Percentiles rank a stretch among this genome's conserved stretches.
Conservation (phyloP, 1,140 invertebrate species). For the Sminthurides bifidus region DNA sequence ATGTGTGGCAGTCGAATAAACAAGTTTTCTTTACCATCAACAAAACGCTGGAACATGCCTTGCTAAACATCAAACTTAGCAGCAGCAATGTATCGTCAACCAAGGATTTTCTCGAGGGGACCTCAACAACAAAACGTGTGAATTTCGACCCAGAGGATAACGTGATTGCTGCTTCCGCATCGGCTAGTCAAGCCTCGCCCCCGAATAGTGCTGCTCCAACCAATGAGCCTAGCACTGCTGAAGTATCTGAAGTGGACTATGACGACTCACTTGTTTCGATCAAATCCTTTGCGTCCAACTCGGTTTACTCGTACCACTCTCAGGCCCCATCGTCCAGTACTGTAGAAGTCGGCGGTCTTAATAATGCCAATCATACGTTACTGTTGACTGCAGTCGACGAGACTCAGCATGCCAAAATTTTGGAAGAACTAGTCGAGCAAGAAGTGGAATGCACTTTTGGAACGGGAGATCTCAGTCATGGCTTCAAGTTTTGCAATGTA, state of each 20-base stretch:
- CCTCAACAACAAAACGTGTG: conserved; percentile 18
- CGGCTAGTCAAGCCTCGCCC: neutral
- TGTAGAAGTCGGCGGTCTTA: neutral
- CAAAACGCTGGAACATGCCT: no score
- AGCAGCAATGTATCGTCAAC: no score
- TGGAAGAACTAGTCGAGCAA: neutral
- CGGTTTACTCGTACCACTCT: no score
- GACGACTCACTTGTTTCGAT: no score
- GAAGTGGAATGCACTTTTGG: conserved; percentile 18
- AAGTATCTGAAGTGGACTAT: neutral
- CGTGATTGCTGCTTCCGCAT: neutral
- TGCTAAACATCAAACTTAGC: no score
- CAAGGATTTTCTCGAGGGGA: no score
- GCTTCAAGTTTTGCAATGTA: conserved; percentile 35
- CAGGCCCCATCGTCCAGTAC: no score
- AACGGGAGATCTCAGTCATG: conserved; percentile 34
- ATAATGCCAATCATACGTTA: neutral
- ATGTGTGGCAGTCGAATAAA: conserved; percentile 30
- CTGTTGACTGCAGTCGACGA: neutral
- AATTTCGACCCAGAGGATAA: neutral
- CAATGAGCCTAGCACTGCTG: neutral
- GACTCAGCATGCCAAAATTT: neutral
- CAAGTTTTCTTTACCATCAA: no score
- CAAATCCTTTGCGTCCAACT: no score
- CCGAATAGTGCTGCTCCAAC: no score